These are phyloP conservation scores for Drosophila arizonae DNA, from an alignment of 1,140 invertebrate species.

Conservation along the genomic window DNA sequence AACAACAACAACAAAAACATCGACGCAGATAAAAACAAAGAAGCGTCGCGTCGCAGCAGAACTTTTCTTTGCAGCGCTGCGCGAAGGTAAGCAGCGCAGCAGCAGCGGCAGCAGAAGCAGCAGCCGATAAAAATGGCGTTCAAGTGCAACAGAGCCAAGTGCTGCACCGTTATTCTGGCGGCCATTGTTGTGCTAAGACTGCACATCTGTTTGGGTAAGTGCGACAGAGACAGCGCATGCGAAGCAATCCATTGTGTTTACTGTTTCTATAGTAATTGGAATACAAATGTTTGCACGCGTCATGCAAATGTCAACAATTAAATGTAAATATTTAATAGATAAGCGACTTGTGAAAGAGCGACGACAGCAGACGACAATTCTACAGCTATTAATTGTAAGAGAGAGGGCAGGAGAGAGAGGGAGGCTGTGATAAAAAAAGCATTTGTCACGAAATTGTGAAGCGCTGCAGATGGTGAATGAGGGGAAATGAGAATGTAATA, in stretches of 20 bases:
- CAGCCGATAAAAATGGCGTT: conserved; percentile 33
- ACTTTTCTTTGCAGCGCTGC: conserved; percentile 22
- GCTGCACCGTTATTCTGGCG: conserved; percentile 37
- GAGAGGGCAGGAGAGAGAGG: not conserved
- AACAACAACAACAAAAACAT: not conserved
- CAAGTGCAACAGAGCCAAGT: conserved; percentile 12
- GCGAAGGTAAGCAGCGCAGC: conserved; percentile 17
- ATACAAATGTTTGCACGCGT: conserved; percentile 39
- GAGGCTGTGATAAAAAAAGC: not conserved
- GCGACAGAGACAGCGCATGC: conserved; percentile 4
- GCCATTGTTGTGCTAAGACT: conserved; percentile 45
- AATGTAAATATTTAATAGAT: conserved; percentile 20
- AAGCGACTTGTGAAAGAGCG: conserved; percentile 20
- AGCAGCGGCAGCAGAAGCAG: conserved; percentile 15
- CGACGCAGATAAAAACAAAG: conserved; percentile 34
- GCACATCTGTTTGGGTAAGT: conserved; percentile 62
- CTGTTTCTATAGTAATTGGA: conserved; percentile 37
- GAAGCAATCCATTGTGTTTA: not conserved
- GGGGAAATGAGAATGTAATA: no score
- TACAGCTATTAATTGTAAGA: conserved; percentile 3
- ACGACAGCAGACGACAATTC: conserved; percentile 5
- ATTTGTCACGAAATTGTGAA: not conserved
- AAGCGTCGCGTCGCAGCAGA: conserved; percentile 4
- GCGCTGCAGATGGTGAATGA: not conserved
- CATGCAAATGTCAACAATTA: conserved; percentile 46